A percentile compares a stretch with the other conserved stretches of the same genome.
Conservation (phyloP, 2,797 vertebrate genomes). For the Hydrophis major region DNA sequence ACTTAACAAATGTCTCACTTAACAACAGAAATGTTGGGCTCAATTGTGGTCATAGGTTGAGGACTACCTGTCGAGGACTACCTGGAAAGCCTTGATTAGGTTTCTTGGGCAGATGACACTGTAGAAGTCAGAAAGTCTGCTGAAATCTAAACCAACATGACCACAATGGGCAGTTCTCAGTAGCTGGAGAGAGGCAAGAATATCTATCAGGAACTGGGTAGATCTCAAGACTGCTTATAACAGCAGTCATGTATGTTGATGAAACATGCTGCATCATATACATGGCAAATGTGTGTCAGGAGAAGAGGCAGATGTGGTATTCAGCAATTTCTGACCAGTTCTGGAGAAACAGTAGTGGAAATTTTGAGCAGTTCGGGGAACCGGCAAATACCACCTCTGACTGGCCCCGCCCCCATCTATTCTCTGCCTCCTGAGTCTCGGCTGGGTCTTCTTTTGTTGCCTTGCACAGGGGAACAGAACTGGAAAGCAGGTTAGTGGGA, state of each 20-base stretch:
- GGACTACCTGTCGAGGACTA: background rate
- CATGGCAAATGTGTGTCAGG: background rate
- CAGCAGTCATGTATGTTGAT: background rate
- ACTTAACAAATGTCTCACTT: background rate
- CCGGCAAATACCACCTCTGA: too few species aligned
- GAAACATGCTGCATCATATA: background rate
- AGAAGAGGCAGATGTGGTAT: background rate
- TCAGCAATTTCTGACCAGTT: too few species aligned
- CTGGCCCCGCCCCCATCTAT: too few species aligned
- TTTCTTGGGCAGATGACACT: background rate
- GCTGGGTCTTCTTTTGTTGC: too few species aligned
- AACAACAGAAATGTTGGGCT: background rate
- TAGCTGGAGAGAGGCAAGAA: background rate
- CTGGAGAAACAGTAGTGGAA: too few species aligned
- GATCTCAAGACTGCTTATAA: background rate
- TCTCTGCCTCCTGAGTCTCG: too few species aligned
- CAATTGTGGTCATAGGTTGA: background rate
- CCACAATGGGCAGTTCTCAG: background rate
- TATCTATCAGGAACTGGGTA: background rate
- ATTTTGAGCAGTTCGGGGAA: too few species aligned
- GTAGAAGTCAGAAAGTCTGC: background rate
- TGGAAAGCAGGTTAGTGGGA: too few species aligned
- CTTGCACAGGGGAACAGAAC: too few species aligned
- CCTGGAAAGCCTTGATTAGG: background rate
- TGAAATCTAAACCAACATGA: background rate